Conservation (phyloP, 2,113 vertebrate genomes). For the Brachyhypopomus gauderio region DNA sequence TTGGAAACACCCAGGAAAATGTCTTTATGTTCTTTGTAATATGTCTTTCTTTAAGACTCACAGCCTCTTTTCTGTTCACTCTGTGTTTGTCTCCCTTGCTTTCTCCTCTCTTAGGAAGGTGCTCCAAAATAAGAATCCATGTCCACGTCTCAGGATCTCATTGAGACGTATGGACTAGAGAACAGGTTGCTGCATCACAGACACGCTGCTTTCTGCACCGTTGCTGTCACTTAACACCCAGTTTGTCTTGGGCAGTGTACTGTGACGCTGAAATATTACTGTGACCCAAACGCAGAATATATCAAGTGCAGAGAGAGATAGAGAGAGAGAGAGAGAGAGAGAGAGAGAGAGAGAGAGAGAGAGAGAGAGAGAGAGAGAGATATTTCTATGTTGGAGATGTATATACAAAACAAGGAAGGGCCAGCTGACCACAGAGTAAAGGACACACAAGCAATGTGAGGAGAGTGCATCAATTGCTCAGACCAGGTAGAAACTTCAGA, state of each 20-base stretch:
- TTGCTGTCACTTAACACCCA: neutral
- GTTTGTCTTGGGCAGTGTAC: constrained; percentile 28
- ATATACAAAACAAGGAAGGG: neutral
- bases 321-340: no score
- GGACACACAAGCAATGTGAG: neutral
- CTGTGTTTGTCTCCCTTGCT: neutral
- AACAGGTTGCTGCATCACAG: constrained; percentile 14
- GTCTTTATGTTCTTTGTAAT: no score
- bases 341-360: constrained; percentile 2
- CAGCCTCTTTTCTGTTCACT: no score
- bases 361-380: neutral
- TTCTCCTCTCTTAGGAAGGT: neutral
- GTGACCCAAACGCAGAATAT: constrained; percentile 14
- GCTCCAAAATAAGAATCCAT: neutral
- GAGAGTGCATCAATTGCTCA: neutral
- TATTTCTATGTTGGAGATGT: neutral
- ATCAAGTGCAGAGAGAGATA: constrained; percentile 1
- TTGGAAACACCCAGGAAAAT: no score
- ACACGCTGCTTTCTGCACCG: constrained; percentile 14
- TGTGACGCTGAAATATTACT: constrained; percentile 22
- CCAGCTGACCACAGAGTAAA: neutral
- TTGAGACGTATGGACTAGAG: constrained; percentile 18
- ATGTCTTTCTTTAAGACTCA: no score
- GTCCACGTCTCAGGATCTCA: constrained; percentile 7
- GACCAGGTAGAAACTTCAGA: neutral